Evolutionary conservation across 2,113 vertebrate species (phyloP).

Genomic region (Lasiurus borealis): DNA sequence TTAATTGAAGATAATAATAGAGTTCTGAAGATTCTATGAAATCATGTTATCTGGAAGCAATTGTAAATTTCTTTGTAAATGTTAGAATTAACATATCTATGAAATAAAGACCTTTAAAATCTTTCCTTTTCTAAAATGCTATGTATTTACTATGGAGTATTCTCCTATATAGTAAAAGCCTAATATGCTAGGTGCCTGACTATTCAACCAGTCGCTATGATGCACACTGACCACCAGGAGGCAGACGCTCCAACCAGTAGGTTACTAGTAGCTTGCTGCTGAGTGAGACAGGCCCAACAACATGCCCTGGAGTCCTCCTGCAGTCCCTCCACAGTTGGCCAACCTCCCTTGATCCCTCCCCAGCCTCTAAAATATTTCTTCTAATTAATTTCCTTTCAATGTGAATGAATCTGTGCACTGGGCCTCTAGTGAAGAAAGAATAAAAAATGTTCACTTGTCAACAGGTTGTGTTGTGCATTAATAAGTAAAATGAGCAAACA

Average conservation of each 20-base stretch:
- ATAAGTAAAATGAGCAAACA: slow-evolving; percentile 58
- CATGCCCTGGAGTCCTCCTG: no score
- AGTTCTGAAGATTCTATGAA: slow-evolving; percentile 56
- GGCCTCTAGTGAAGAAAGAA: slow-evolving; percentile 36
- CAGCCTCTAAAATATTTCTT: no score
- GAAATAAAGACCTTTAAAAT: slow-evolving; percentile 27
- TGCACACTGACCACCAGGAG: no score
- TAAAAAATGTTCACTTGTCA: slow-evolving; percentile 58
- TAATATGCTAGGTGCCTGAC: no score
- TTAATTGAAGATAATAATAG: slow-evolving; percentile 51
- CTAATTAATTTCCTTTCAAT: no score
- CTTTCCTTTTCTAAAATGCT: slow-evolving; percentile 51
- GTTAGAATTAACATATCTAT: slow-evolving; percentile 13
- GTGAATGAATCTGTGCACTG: no score
- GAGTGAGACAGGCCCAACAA: no score
- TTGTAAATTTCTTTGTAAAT: slow-evolving; percentile 60
- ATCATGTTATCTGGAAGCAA: slow-evolving; percentile 40
- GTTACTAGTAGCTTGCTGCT: no score
- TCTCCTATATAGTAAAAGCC: neutral
- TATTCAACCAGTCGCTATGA: no score
- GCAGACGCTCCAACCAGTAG: no score
- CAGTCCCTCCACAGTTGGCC: no score
- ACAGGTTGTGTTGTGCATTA: neutral
- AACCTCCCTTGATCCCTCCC: no score
- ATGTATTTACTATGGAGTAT: slow-evolving; percentile 25